Evolutionary conservation across 1,140 invertebrate species (phyloP).

Genomic region (Cotesia chilonis): DNA sequence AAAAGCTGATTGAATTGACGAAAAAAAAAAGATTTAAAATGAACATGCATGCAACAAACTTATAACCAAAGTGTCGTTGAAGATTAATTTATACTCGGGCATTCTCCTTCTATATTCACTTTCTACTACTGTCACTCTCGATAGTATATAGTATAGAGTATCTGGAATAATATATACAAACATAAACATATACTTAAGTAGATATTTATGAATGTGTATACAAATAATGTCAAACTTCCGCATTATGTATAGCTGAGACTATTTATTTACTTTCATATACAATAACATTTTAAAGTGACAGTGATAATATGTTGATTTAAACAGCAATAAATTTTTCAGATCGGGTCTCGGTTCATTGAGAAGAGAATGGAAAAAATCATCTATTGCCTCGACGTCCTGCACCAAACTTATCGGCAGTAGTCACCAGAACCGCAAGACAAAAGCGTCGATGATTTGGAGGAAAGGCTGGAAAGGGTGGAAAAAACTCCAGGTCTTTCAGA

Average conservation of each 20-base stretch:
- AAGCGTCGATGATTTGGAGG: conserved; percentile 62
- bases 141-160: too few species aligned
- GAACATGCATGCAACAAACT: too few species aligned
- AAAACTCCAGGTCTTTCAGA: conserved; percentile 77
- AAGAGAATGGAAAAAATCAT: conserved; percentile 48
- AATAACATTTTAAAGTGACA: neutral
- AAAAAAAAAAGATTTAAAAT: too few species aligned
- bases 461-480: conserved; percentile 79
- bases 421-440: conserved; percentile 52
- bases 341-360: conserved; percentile 60
- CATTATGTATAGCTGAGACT: neutral
- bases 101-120: conserved; percentile 4
- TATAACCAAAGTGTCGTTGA: too few species aligned
- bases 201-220: too few species aligned
- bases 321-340: conserved; percentile 41
- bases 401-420: conserved; percentile 42
- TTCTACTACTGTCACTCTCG: conserved; percentile 17
- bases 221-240: conserved; percentile 14
- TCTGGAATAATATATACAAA: too few species aligned
- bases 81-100: conserved; percentile 15
- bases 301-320: neutral
- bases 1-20: too few species aligned
- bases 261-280: conserved; percentile 1
- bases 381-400: conserved; percentile 35
- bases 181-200: too few species aligned